A percentile compares a stretch with the other conserved stretches of the same genome.
Evolutionary conservation across 2,113 vertebrate species (phyloP).

Genomic region (Saccopteryx bilineata): DNA sequence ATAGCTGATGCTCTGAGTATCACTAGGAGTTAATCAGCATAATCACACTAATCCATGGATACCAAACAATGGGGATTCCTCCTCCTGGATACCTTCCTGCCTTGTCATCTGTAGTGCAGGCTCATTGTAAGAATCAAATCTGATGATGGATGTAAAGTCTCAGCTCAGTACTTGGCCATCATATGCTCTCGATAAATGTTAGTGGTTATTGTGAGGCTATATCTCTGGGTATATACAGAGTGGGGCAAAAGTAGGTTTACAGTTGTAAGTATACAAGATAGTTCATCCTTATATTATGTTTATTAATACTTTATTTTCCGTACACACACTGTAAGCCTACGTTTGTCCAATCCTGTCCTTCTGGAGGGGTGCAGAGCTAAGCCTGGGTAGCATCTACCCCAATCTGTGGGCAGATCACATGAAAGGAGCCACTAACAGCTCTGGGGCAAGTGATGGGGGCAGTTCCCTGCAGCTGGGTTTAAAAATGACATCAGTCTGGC

Average conservation of each 20-base stretch:
- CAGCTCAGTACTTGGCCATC: neutral
- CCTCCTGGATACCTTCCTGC: neutral
- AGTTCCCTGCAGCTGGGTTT: neutral
- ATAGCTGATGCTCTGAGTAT: too few relatives aligned
- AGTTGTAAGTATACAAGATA: too few relatives aligned
- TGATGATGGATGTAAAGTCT: neutral
- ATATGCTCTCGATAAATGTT: accelerated
- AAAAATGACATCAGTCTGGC: neutral
- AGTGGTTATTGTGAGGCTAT: accelerated
- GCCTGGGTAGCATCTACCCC: neutral
- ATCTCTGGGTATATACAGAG: neutral
- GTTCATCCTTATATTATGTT: too few relatives aligned
- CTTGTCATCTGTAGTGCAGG: neutral
- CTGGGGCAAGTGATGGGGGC: neutral
- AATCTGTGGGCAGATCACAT: neutral
- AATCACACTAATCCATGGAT: neutral
- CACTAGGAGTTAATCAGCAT: neutral
- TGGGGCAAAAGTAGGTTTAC: too few relatives aligned
- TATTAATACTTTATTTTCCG: too few relatives aligned
- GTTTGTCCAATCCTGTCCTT: neutral
- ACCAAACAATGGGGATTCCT: accelerated
- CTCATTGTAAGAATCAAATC: neutral
- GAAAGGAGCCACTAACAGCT: neutral
- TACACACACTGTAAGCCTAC: too few relatives aligned
- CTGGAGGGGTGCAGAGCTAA: neutral